Evolutionary conservation across 37 sponge, comb jelly and placozoan species (phyloP), one percentile per base, ranked within the genome.

Genomic region (Beroe ovata): DNA sequence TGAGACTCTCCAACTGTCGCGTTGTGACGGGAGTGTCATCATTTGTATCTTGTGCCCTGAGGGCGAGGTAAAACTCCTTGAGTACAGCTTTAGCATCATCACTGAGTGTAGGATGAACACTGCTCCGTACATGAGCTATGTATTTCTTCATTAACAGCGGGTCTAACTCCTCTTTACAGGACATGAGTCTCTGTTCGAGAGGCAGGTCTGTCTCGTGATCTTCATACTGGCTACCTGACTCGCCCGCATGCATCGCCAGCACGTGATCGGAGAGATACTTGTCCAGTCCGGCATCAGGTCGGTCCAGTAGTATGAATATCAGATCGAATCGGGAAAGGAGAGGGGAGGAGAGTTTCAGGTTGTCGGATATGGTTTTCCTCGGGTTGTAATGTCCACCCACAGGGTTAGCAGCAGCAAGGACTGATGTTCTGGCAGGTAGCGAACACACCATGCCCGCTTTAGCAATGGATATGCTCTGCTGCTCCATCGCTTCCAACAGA

Each of bases 401-500:
- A n/a, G 99, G 99, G 89, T 95, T 97, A 39, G 99, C 99, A 38
- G 99, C 99, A 38, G 99, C 99, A 8, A 97, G 72, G 14, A 97
- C 92, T 25, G 99, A 94, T 21, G 99, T 95, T n/a, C 99, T 64
- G 2, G 99, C 99, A 38, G 96, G 96, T 0, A 97, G 92, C 42
- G 92, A 96, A 91, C 99, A 97, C 42, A 94, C 93, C 25, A 97
- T 93, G 0, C 96, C 99, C 0, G 96, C 94, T 89, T 97, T 97
- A 29, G 96, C 95, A 23, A 97, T 89, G 63, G 95, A 94, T 38
- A 97, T 93, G 60, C 92, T 93, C 91, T 97, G 99, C 90, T 95
- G 99, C 88, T 97, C 99, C 99, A 97, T 97, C 19, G 99, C 99
- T 71, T 97, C 99, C 69, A 97, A 61, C 33, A 97, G 93, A n/a